Evolutionary conservation across 1,140 invertebrate genomes (phyloP), one percentile per base, ranked within the genome.

Genomic region (Brachionus asplanchnoidis): DNA sequence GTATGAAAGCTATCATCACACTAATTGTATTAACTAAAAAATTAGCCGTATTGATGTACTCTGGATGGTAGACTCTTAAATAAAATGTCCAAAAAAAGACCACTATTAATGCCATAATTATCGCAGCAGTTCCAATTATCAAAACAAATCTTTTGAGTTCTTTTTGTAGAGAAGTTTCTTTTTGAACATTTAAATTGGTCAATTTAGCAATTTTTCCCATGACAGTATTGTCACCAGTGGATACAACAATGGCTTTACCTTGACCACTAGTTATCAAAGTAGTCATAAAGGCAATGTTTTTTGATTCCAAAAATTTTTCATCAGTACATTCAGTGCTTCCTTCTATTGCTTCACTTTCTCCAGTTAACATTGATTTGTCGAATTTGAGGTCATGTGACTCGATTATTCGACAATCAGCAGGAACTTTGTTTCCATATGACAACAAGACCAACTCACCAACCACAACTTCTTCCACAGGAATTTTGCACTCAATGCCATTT

Each of bases 361-460:
- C 77, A 60, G 77, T 80, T 12, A 80, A 65, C 53, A 60, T 60
- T 60, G 77, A 60, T 17, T 65, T 66, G 46, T 70, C 73, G 40
- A 68, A 86, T 73, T 86, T 86, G n/a, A 80, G 32, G 60, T 80
- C 53, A 60, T 80, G 50, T 92, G 92, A 89, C 99, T 95, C 89
- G 95, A 95, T 44, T 99, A 92, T 56, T 97, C 91, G 5, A 99
- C 26, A 90, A 91, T 99, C 97, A 0, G 97, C 97, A 17, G 97
- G 97, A 53, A 99, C 95, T 86, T 96, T 91, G 89, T 99, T 97
- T n/a, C 97, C 97, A 80, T 97, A 94, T 88, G 94, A 94, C 23
- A 99, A 91, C 87, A 94, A 92, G 0, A 99, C 94, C 85, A 99
- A 92, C 90, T 99, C 97, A 8, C 98, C 97, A 17, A 97, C 97